Evolutionary conservation across 2,888 invertebrate genomes (phyloP).

Genomic region (Meliscaeva auricollis): DNA sequence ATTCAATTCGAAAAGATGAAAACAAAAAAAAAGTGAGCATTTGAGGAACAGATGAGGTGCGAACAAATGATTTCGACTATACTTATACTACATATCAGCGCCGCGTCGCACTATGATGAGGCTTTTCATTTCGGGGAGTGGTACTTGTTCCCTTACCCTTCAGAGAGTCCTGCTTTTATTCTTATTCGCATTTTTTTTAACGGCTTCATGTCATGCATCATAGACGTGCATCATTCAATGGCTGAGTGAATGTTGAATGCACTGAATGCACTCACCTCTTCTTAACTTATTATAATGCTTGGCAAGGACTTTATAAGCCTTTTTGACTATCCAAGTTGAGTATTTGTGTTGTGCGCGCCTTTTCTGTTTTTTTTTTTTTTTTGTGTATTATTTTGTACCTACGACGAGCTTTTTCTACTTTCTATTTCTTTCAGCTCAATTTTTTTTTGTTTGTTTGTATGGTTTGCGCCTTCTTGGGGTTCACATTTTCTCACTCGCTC

Average conservation of each 20-base stretch:
- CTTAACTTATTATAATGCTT: conserved; percentile 76
- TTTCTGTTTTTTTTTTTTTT: conserved; percentile 28
- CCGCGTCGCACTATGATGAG: conserved; percentile 25
- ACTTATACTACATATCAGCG: conserved; percentile 11
- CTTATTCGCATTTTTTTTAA: conserved; percentile 14
- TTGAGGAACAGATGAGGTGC: conserved; percentile 45
- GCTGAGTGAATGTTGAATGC: conserved; percentile 71
- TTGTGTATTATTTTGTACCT: conserved; percentile 8
- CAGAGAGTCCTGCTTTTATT: conserved; percentile 11
- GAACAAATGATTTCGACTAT: conserved; percentile 62
- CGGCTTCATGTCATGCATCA: conserved; percentile 53
- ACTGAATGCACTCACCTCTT: conserved; percentile 76
- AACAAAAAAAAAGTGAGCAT: conserved; percentile 44
- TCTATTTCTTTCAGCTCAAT: conserved; percentile 46
- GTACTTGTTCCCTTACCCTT: conserved; percentile 14
- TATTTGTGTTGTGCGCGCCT: conserved; percentile 74
- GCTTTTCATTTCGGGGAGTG: conserved; percentile 53
- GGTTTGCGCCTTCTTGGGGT: conserved; percentile 11
- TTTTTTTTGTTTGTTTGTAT: conserved; percentile 30
- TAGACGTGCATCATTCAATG: conserved; percentile 71
- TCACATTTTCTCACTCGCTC: conserved; percentile 46
- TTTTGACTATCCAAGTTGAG: conserved; percentile 76
- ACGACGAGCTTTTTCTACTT: conserved; percentile 63
- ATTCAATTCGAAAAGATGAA: conserved; percentile 44
- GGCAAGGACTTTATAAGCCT: conserved; percentile 76